Evolutionary conservation across 2,113 vertebrate species (phyloP).

Genomic region (Delphinapterus leucas): DNA sequence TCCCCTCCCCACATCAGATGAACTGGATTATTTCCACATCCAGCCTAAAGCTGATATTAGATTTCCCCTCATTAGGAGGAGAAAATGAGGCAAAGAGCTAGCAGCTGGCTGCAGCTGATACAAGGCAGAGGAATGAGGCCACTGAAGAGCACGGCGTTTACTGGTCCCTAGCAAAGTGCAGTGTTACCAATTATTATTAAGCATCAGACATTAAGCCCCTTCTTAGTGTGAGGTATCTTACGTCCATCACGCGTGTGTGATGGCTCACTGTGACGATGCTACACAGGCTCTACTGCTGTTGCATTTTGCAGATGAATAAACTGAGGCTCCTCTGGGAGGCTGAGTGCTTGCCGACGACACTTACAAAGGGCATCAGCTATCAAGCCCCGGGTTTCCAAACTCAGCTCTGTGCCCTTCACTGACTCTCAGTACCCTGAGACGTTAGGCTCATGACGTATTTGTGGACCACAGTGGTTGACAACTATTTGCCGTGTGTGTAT

Average conservation of each 20-base stretch:
- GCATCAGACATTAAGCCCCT: not conserved
- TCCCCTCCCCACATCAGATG: not conserved
- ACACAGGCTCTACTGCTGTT: rapidly evolving
- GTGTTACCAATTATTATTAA: not conserved
- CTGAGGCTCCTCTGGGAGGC: not conserved
- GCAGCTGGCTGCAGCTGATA: not conserved
- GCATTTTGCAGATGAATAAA: not conserved
- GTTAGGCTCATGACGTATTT: not conserved
- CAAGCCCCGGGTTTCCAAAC: too few species aligned
- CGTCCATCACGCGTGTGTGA: rapidly evolving
- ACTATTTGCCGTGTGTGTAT: rapidly evolving
- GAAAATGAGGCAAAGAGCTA: constrained; percentile 37
- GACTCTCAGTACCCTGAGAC: not conserved
- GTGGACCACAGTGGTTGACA: rapidly evolving
- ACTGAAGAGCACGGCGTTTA: not conserved
- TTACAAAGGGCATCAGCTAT: not conserved
- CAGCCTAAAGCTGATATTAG: constrained; percentile 42
- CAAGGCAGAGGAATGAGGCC: not conserved
- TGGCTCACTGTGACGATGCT: rapidly evolving
- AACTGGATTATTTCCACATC: not conserved
- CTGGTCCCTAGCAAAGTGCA: not conserved
- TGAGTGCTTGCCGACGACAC: not conserved
- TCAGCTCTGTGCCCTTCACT: not conserved
- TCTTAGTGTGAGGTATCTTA: rapidly evolving
- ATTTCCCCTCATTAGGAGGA: constrained; percentile 40